These are phyloP conservation scores for Muschampia plurimacula DNA, from an alignment of 2,888 invertebrate genomes.

Conservation along the genomic window DNA sequence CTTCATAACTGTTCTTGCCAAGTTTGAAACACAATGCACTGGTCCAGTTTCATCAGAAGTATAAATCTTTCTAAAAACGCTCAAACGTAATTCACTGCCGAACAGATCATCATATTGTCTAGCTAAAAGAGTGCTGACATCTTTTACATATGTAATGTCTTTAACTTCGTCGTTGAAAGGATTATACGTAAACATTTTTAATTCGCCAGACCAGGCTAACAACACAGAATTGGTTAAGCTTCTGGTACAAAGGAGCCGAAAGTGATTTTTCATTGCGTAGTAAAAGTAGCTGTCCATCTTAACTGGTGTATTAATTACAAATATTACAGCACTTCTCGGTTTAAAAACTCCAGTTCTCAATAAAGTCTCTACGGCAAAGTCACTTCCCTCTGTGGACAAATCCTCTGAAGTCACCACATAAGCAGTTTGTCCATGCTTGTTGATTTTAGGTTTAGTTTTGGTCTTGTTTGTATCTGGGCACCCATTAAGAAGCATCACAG, in stretches of 20 bases:
- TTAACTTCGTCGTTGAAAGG: constrained; percentile 74
- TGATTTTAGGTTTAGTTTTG: constrained; percentile 67
- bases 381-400: constrained; percentile 65
- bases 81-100: constrained; percentile 65
- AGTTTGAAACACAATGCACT: constrained; percentile 62
- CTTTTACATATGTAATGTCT: constrained; percentile 69
- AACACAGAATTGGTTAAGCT: constrained; percentile 82
- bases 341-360: constrained; percentile 74
- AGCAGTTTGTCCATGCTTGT: constrained; percentile 73
- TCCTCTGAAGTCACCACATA: constrained; percentile 71
- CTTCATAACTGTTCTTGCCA: constrained; percentile 65
- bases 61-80: constrained; percentile 70
- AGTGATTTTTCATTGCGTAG: constrained; percentile 73
- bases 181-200: constrained; percentile 82
- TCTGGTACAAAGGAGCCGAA: constrained; percentile 79
- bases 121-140: constrained; percentile 59
- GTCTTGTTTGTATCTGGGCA: constrained; percentile 64
- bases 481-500: constrained; percentile 73
- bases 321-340: constrained; percentile 73
- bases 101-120: constrained; percentile 68
- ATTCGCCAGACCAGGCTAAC: constrained; percentile 52
- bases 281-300: constrained; percentile 67
- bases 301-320: constrained; percentile 67
- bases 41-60: constrained; percentile 62
- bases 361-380: constrained; percentile 64